A percentile compares a stretch with the other conserved stretches of the same genome.
These are phyloP conservation scores for Phyllostomus hastatus DNA, from an alignment of 2,113 vertebrate species.

Conservation along the genomic window DNA sequence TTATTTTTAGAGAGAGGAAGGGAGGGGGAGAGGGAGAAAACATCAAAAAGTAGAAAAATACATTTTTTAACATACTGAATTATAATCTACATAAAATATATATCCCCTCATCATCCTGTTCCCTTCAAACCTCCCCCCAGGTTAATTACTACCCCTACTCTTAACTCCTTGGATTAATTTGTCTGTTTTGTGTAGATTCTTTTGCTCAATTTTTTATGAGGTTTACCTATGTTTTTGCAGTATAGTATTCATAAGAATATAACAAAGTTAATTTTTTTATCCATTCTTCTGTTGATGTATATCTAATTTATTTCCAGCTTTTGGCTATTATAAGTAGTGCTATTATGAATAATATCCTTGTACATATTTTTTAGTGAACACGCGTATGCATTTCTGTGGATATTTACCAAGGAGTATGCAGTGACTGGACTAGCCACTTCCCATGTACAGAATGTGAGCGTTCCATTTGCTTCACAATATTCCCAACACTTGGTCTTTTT, in stretches of 20 bases:
- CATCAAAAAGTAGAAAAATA: neutral
- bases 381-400: neutral
- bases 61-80: neutral
- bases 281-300: neutral
- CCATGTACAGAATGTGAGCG: neutral
- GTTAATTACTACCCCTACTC: neutral
- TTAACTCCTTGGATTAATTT: neutral
- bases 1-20: no score
- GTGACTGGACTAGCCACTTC: neutral
- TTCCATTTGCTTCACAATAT: neutral
- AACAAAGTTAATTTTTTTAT: neutral
- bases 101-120: neutral
- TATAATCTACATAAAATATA: neutral
- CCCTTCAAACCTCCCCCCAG: neutral
- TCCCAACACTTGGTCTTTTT: neutral
- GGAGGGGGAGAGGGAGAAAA: no score
- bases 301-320: neutral
- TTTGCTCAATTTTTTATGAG: slow-evolving; percentile 11
- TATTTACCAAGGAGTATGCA: neutral
- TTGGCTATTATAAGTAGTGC: neutral
- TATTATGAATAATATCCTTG: neutral
- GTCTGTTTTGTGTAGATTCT: neutral
- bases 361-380: neutral
- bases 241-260: neutral
- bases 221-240: neutral